Evolutionary conservation across 92 coral and sea anemone genomes (phyloP), one percentile per base, ranked within the genome.

Genomic region (Paramuricea clavata): DNA sequence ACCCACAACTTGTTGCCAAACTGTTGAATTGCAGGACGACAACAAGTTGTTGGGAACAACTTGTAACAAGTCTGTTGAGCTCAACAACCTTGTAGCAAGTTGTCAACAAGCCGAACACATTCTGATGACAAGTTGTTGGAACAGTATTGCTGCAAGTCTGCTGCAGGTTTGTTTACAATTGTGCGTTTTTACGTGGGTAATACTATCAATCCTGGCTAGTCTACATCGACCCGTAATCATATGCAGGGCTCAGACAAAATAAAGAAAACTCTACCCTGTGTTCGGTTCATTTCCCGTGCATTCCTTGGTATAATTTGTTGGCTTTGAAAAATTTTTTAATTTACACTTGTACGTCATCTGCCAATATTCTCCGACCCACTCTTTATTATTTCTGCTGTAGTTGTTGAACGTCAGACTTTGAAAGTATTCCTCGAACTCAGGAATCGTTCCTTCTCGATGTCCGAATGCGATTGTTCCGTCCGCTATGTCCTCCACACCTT

Each of bases 351-450:
- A 81, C 26, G 85, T 72, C 11, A 50, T 52, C 74, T 96, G 99
- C 92, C 95, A 96, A 74, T 92, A 96, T 86, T 96, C 99, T 5
- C 95, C 97, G 26, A 96, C 67, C 99, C 99, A 96, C 0, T 92
- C 84, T n/a, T 85, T 87, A 64, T 86, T 71, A 27, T 74, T 85
- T 43, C 88, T 81, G 75, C 76, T 87, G 36, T 82, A 88, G 56
- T 85, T 88, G 10, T 82, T 72, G 43, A 81, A 88, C 32, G 60
- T 71, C 34, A 94, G 78, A 65, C 19, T 49, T 44, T 72, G 81
- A 39, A 96, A 87, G 69, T 94, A 91, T 5, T 82, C 25, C 59
- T 86, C 81, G 70, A 96, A 96, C 9, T 92, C 87, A 67, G 88
- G 82, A 16, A 94, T 94, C 21, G 77, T 82, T 57, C 99, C 99